Conservation (phyloP, 35 echinoderm and acorn worm genomes). For the Apostichopus japonicus region DNA sequence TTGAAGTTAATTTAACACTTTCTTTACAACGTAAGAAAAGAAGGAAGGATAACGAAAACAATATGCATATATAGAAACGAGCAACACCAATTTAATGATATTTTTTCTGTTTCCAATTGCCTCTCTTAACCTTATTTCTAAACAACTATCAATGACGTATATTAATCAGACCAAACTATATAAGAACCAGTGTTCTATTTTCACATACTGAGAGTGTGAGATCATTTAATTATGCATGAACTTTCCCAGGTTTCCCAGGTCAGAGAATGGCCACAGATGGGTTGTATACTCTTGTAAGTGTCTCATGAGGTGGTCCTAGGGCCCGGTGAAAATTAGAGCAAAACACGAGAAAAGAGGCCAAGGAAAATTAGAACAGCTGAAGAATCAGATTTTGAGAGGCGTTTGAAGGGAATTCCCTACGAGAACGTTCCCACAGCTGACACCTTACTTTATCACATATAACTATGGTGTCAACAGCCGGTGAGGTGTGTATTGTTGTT, state of each 20-base stretch:
- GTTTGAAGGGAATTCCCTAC: background rate
- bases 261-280: slow-evolving; percentile 28
- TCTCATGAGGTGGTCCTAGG: slow-evolving; percentile 44
- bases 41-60: too few relatives aligned
- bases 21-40: too few relatives aligned
- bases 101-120: too few relatives aligned
- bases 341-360: slow-evolving; percentile 23
- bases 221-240: slow-evolving; percentile 21
- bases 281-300: background rate
- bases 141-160: background rate
- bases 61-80: too few relatives aligned
- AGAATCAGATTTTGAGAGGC: background rate
- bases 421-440: background rate
- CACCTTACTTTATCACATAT: too few relatives aligned
- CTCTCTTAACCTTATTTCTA: too few relatives aligned
- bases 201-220: background rate
- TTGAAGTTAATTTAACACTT: too few relatives aligned
- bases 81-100: too few relatives aligned
- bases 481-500: too few relatives aligned
- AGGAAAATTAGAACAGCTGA: slow-evolving; percentile 3
- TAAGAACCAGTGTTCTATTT: background rate
- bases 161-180: background rate
- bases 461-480: too few relatives aligned
- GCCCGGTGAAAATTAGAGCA: slow-evolving; percentile 24
- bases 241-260: background rate